Conservation (phyloP, 2,113 vertebrate species). For the Perca flavescens region DNA sequence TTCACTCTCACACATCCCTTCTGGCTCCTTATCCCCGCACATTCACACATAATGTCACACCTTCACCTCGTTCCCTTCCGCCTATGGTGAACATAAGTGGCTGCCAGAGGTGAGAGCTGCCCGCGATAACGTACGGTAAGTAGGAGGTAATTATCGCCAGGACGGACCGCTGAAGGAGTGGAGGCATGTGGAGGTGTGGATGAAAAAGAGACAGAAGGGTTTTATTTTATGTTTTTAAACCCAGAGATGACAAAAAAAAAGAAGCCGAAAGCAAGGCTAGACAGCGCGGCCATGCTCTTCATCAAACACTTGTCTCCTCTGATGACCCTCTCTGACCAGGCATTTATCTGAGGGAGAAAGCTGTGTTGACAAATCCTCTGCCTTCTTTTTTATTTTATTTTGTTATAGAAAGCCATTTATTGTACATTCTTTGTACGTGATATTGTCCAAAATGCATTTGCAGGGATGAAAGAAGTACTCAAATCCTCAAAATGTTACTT, state of each 20-base stretch:
- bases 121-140: conserved; percentile 24
- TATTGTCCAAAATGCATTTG: conserved; percentile 6
- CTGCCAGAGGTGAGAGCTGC: conserved; percentile 44
- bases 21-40: conserved; percentile 11
- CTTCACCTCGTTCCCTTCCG: conserved; percentile 23
- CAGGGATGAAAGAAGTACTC: too few species aligned
- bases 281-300: conserved; percentile 61
- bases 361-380: conserved; percentile 19
- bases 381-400: not conserved
- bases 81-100: conserved; percentile 33
- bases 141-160: conserved; percentile 71
- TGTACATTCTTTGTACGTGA: not conserved
- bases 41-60: conserved; percentile 46
- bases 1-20: conserved; percentile 57
- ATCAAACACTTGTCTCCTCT: conserved; percentile 71
- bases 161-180: conserved; percentile 56
- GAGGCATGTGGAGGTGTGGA: conserved; percentile 39
- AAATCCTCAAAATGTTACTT: too few species aligned
- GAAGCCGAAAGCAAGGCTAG: conserved; percentile 54
- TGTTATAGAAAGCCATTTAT: conserved; percentile 10
- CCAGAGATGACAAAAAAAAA: conserved; percentile 67
- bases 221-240: conserved; percentile 81
- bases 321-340: conserved; percentile 45
- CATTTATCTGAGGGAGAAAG: conserved; percentile 42
- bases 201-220: conserved; percentile 41